Conservation (phyloP, 2,113 vertebrate genomes). For the Poeciliopsis occidentalis region DNA sequence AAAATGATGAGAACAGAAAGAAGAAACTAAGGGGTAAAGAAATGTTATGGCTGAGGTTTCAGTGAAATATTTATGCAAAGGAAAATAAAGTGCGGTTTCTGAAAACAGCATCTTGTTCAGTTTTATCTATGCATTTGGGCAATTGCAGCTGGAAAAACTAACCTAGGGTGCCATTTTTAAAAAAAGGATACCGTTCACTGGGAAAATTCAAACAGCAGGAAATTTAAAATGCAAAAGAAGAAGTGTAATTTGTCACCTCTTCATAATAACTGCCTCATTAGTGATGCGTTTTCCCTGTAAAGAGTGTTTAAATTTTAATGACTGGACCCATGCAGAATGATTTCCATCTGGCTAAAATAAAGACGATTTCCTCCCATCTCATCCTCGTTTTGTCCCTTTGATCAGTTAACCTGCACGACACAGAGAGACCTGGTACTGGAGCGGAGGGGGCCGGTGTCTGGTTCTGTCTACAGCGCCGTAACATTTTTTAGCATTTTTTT, state of each 20-base stretch:
- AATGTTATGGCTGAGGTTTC: too few species aligned
- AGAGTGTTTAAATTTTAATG: neutral
- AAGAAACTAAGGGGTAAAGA: too few species aligned
- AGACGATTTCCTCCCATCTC: neutral
- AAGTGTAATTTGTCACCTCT: too few species aligned
- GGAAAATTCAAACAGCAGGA: too few species aligned
- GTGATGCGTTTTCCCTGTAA: too few species aligned
- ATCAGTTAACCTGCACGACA: conserved; percentile 28
- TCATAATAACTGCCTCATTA: too few species aligned
- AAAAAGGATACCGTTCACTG: too few species aligned
- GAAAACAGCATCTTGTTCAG: neutral
- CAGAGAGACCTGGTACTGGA: conserved; percentile 3
- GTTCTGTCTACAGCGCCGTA: conserved; percentile 57
- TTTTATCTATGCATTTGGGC: neutral
- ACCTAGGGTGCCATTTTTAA: too few species aligned
- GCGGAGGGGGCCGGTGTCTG: conserved; percentile 28
- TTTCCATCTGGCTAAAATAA: neutral
- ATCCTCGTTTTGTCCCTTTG: neutral
- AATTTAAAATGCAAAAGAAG: too few species aligned
- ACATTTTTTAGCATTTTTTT: conserved; percentile 58
- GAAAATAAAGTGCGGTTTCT: neutral
- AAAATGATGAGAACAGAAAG: too few species aligned
- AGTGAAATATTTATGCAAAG: neutral
- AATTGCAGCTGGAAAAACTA: too few species aligned
- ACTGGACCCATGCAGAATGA: neutral